phyloP scores from a whole-genome alignment of 2,113 vertebrate species.

The Dromaius novaehollandiae region DNA sequence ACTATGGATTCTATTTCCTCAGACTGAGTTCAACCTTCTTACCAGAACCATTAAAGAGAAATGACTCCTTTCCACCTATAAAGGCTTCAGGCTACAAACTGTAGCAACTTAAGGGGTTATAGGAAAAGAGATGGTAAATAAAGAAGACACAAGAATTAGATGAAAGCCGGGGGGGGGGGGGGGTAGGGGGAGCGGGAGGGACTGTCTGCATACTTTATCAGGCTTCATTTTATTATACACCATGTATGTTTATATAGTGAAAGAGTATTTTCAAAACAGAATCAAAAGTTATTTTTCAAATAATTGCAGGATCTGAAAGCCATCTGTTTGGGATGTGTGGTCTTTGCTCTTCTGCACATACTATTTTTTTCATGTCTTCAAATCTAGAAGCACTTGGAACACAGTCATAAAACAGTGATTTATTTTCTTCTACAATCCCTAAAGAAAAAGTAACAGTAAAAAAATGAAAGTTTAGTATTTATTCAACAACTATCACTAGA shows the following conservation, averaged over 20 bases:
- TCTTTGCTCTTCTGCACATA: slow-evolving; percentile 89
- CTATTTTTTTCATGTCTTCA: slow-evolving; percentile 83
- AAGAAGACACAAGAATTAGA: background rate
- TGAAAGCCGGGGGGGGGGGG: background rate
- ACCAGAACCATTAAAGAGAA: no score
- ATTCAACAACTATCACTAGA: background rate
- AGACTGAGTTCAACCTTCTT: no score
- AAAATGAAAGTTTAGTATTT: background rate
- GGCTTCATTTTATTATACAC: background rate
- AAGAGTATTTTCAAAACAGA: background rate
- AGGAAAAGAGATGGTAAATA: background rate
- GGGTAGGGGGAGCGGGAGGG: background rate
- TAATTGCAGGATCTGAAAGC: slow-evolving; percentile 87
- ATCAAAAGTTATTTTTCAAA: background rate
- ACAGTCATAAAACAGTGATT: slow-evolving; percentile 85
- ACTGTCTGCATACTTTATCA: background rate
- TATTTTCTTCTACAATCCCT: slow-evolving; percentile 90
- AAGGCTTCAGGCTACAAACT: no score
- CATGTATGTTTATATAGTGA: background rate
- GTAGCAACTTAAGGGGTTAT: no score
- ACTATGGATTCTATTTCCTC: no score
- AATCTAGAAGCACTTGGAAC: slow-evolving; percentile 89
- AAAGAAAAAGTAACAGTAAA: background rate
- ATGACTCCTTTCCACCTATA: no score
- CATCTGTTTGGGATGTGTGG: slow-evolving; percentile 92